These are phyloP conservation scores for Parotia lawesii DNA, from an alignment of 2,113 vertebrate species.

Conservation along the genomic window DNA sequence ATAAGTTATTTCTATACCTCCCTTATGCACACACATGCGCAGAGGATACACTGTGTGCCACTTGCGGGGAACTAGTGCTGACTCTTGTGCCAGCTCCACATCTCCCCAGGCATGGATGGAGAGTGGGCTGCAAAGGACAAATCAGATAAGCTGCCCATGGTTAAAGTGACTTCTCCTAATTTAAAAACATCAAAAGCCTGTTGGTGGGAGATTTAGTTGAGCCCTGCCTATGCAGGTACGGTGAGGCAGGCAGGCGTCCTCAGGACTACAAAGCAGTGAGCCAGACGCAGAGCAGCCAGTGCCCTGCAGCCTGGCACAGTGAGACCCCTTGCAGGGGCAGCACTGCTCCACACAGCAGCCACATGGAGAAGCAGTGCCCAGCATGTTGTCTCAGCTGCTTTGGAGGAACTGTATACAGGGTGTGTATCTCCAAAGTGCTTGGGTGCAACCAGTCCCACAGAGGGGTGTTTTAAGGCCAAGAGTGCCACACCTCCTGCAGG, in stretches of 20 bases:
- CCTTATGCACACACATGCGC: accelerated
- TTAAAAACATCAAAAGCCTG: not conserved
- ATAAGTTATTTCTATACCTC: not conserved
- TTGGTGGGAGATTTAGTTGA: not conserved
- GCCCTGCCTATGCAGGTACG: accelerated
- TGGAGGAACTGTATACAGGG: not conserved
- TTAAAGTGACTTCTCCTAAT: not conserved
- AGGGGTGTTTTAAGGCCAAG: not conserved
- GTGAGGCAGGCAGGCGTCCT: not conserved
- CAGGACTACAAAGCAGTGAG: not conserved
- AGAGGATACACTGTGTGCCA: accelerated
- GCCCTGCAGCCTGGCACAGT: not conserved
- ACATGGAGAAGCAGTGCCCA: accelerated
- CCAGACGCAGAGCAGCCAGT: not conserved
- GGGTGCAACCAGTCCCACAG: accelerated
- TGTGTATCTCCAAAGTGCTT: not conserved
- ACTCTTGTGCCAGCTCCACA: not conserved
- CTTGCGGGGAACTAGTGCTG: not conserved
- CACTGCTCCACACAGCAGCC: accelerated
- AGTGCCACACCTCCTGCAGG: not conserved
- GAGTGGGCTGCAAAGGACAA: not conserved
- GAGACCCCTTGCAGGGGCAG: not conserved
- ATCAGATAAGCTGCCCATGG: not conserved
- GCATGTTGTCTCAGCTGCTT: accelerated
- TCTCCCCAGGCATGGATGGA: not conserved